Conservation (phyloP, 2,888 invertebrate genomes). For the Marasmarcha lunaedactyla region DNA sequence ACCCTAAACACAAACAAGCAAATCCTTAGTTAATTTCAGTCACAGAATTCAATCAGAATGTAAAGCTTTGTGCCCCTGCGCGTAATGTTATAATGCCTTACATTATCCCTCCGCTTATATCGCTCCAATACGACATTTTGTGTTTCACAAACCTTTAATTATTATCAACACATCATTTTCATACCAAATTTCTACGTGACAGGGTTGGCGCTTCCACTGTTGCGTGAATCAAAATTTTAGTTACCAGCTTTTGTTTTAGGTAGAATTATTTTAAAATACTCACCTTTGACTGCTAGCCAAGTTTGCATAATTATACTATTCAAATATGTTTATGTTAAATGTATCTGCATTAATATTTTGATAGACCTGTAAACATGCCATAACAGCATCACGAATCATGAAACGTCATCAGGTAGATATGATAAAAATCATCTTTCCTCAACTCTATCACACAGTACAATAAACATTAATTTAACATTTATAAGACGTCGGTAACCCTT, state of each 20-base stretch:
- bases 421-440: too few species aligned
- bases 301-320: too few species aligned
- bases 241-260: too few species aligned
- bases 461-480: constrained; percentile 2
- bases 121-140: constrained; percentile 48
- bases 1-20: constrained; percentile 19
- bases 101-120: constrained; percentile 52
- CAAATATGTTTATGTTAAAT: too few species aligned
- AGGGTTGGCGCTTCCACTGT: constrained; percentile 36
- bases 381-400: too few species aligned
- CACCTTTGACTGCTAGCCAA: too few species aligned
- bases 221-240: neutral
- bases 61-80: constrained; percentile 59
- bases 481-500: constrained; percentile 51
- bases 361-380: too few species aligned
- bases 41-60: constrained; percentile 67
- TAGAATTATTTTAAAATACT: too few species aligned
- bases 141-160: constrained; percentile 57
- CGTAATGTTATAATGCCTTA: constrained; percentile 66
- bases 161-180: constrained; percentile 70
- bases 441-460: neutral
- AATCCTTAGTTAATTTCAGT: constrained; percentile 71
- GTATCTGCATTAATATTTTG: too few species aligned
- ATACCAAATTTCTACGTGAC: constrained; percentile 42
- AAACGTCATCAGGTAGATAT: too few species aligned